Percentiles rank a stretch among this genome's conserved stretches.
These are phyloP conservation scores for Genyomyrus donnyi DNA, from an alignment of 2,113 vertebrate genomes.

Conservation along the genomic window DNA sequence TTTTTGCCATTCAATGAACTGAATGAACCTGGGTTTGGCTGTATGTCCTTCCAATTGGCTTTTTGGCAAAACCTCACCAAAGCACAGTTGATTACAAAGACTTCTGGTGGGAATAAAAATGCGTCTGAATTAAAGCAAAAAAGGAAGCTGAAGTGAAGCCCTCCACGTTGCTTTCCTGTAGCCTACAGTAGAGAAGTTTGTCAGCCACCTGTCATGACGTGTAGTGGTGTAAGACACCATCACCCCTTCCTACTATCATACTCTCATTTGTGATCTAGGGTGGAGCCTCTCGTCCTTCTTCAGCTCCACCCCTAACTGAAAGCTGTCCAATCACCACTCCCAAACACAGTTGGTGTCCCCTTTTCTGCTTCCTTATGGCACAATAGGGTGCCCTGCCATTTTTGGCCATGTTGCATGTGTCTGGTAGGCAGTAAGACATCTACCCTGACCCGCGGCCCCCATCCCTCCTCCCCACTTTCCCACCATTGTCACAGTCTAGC, in stretches of 20 bases:
- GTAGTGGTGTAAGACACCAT: background rate
- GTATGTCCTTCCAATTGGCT: background rate
- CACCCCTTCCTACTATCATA: background rate
- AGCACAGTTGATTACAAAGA: background rate
- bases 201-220: background rate
- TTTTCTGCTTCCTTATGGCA: constrained; percentile 13
- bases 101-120: background rate
- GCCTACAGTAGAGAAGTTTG: background rate
- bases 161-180: background rate
- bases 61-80: background rate
- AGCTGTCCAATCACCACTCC: background rate
- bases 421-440: constrained; percentile 12
- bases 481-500: constrained; percentile 25
- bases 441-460: constrained; percentile 8
- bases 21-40: background rate
- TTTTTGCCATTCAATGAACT: background rate
- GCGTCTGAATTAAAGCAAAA: background rate
- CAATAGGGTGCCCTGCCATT: background rate
- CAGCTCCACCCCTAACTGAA: background rate
- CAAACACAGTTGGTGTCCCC: constrained; percentile 23
- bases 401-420: constrained; percentile 27
- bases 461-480: constrained; percentile 18
- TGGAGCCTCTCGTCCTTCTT: background rate
- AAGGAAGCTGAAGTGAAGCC: background rate
- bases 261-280: background rate